A percentile compares a stretch with the other conserved stretches of the same genome.
Conservation (phyloP, 2,888 invertebrate genomes). For the Salticus scenicus region DNA sequence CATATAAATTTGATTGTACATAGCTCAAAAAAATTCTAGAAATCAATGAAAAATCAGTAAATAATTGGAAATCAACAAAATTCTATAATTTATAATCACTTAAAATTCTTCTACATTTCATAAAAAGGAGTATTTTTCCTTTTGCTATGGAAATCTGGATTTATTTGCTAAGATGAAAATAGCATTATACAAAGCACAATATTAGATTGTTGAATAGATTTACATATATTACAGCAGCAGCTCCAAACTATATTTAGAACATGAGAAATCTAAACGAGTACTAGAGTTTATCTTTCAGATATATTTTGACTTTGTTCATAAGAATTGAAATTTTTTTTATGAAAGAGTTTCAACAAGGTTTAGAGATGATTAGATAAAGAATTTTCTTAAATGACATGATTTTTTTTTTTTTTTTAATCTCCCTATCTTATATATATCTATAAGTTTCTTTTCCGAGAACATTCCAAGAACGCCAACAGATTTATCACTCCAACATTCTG, state of each 20-base stretch:
- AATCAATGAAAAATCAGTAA: too few relatives aligned
- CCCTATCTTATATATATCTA: slow-evolving; percentile 46
- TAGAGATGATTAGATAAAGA: slow-evolving; percentile 43
- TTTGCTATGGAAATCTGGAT: not conserved
- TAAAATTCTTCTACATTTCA: not conserved
- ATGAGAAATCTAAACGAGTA: slow-evolving; percentile 51
- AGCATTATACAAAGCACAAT: slow-evolving; percentile 10
- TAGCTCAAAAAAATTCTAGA: too few relatives aligned
- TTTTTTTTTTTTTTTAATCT: too few relatives aligned
- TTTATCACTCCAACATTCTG: not conserved
- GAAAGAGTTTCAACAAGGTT: slow-evolving; percentile 65
- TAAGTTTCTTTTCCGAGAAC: slow-evolving; percentile 34
- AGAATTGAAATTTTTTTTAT: slow-evolving; percentile 57
- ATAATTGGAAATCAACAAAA: too few relatives aligned
- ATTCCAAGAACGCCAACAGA: not conserved
- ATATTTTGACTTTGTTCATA: slow-evolving; percentile 57
- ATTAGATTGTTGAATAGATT: not conserved
- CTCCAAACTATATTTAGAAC: slow-evolving; percentile 52
- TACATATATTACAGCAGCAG: slow-evolving; percentile 41
- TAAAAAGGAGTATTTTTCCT: not conserved
- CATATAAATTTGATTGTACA: too few relatives aligned
- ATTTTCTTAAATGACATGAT: slow-evolving; percentile 26
- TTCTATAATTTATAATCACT: too few relatives aligned
- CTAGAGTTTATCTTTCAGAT: slow-evolving; percentile 61
- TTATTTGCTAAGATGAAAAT: slow-evolving; percentile 3